Conservation (phyloP, 2,888 invertebrate species). For the Neocrepidodera transversa region DNA sequence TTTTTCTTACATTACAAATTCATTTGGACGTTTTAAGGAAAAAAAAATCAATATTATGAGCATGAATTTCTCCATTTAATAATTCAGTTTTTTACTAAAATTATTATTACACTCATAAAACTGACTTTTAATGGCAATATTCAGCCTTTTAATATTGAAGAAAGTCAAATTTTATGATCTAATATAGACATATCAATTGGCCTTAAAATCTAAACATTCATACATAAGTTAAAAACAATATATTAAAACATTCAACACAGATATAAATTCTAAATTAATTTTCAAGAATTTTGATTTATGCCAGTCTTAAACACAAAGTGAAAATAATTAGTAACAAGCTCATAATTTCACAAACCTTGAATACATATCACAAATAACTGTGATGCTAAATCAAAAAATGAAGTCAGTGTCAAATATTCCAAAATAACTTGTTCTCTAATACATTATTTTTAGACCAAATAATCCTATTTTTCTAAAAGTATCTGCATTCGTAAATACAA, state of each 20-base stretch:
- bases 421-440: too few relatives aligned
- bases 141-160: conserved; percentile 15
- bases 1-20: conserved; percentile 24
- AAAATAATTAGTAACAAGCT: conserved; percentile 13
- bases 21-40: conserved; percentile 39
- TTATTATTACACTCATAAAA: conserved; percentile 9
- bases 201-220: background rate
- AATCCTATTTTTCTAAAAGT: too few relatives aligned
- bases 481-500: too few relatives aligned
- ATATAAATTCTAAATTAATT: conserved; percentile 3
- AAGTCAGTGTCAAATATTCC: too few relatives aligned
- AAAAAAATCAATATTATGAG: conserved; percentile 5
- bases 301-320: conserved; percentile 4
- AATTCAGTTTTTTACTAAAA: too few relatives aligned
- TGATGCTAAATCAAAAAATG: too few relatives aligned
- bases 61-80: background rate
- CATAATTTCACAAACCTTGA: conserved; percentile 9
- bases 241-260: conserved; percentile 5
- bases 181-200: background rate
- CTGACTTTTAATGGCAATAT: conserved; percentile 5
- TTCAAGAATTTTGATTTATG: conserved; percentile 13
- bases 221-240: background rate
- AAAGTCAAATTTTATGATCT: conserved; percentile 4
- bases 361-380: too few relatives aligned
- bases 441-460: too few relatives aligned